These are phyloP conservation scores for Caracal caracal DNA, from an alignment of 2,113 vertebrate genomes.

Conservation along the genomic window DNA sequence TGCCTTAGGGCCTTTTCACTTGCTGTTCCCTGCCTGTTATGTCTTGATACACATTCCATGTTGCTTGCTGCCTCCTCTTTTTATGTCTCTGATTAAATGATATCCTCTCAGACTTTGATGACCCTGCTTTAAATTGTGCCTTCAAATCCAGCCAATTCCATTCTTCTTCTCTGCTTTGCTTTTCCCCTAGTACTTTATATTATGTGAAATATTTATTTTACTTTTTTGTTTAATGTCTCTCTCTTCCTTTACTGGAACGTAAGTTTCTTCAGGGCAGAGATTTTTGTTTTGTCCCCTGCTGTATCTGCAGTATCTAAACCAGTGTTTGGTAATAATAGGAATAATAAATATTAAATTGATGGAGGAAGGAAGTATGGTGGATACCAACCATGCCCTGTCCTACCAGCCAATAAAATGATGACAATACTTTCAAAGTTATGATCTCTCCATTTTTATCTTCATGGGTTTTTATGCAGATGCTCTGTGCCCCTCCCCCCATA, in stretches of 20 bases:
- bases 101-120: not conserved
- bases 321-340: too few species aligned
- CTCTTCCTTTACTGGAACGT: not conserved
- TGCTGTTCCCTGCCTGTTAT: not conserved
- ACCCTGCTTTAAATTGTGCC: not conserved
- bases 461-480: slow-evolving; percentile 82
- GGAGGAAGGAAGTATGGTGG: slow-evolving; percentile 72
- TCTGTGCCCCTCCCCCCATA: slow-evolving; percentile 82
- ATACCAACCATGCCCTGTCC: slow-evolving; percentile 81
- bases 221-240: not conserved
- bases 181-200: not conserved
- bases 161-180: slow-evolving; percentile 77
- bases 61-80: not conserved
- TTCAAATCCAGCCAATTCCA: slow-evolving; percentile 63
- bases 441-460: slow-evolving; percentile 85
- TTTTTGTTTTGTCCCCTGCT: not conserved
- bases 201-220: slow-evolving; percentile 38
- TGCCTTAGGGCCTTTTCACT: not conserved
- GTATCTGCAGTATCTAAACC: not conserved
- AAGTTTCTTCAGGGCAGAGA: not conserved
- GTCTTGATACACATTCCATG: not conserved
- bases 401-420: slow-evolving; percentile 86
- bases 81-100: not conserved
- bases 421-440: slow-evolving; percentile 84
- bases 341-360: not conserved